These are phyloP conservation scores for Polypedilum vanderplanki DNA, from an alignment of 1,140 invertebrate species.

Conservation along the genomic window DNA sequence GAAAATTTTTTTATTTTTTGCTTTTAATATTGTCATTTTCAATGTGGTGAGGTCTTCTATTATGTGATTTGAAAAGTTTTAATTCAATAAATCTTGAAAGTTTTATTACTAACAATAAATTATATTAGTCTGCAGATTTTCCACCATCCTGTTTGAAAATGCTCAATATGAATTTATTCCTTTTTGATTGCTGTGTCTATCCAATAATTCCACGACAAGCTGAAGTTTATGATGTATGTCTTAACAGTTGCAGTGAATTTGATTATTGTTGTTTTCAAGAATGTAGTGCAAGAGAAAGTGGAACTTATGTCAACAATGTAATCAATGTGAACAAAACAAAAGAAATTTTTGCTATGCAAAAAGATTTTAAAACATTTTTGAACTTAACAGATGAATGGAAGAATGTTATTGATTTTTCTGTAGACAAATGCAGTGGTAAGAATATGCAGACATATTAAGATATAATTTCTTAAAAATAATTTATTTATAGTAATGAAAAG, in stretches of 20 bases:
- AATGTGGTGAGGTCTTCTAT: not conserved
- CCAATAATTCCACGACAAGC: not conserved
- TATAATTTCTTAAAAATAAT: too few relatives aligned
- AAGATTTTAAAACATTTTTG: not conserved
- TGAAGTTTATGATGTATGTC: not conserved
- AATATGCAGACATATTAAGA: not conserved
- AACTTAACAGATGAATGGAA: not conserved
- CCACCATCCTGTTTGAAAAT: not conserved
- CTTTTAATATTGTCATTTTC: not conserved
- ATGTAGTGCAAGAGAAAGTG: not conserved
- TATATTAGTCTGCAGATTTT: not conserved
- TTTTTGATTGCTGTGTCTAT: not conserved
- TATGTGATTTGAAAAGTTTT: too few relatives aligned
- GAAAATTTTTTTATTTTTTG: not conserved
- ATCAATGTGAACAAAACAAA: not conserved
- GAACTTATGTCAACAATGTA: not conserved
- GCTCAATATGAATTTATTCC: not conserved
- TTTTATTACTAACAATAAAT: too few relatives aligned
- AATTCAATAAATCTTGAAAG: too few relatives aligned
- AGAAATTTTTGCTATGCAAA: not conserved
- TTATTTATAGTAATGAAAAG: not conserved
- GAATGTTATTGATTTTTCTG: not conserved
- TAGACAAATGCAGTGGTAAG: not conserved
- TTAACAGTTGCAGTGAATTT: not conserved
- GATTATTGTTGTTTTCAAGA: not conserved